Percentiles rank a stretch among this genome's conserved stretches.
phyloP scores from a whole-genome alignment of 1,140 invertebrate species.

The Anagrus nilaparvatae region DNA sequence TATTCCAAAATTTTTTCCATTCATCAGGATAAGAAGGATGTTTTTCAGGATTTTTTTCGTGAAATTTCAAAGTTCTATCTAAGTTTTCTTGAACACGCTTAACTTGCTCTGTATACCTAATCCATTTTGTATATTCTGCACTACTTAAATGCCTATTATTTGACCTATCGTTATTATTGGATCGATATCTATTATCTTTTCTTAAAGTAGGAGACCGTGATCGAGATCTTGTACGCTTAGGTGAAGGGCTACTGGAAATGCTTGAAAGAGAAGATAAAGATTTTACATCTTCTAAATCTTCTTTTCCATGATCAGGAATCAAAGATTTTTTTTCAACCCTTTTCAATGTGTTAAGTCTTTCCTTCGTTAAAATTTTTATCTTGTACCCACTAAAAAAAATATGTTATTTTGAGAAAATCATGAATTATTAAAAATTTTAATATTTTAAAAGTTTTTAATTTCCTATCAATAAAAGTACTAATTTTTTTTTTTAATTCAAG shows the following conservation, averaged over 20 bases:
- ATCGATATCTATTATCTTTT: slow-evolving; percentile 15
- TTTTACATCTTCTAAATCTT: slow-evolving; percentile 33
- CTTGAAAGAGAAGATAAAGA: slow-evolving; percentile 40
- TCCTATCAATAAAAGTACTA: neutral
- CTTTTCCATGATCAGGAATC: slow-evolving; percentile 23
- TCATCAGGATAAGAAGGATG: slow-evolving; percentile 76
- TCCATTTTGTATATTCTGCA: slow-evolving; percentile 42
- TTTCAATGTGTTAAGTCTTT: slow-evolving; percentile 29
- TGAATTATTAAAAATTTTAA: neutral
- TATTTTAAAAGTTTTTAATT: neutral
- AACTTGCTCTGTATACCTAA: slow-evolving; percentile 44
- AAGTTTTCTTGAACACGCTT: slow-evolving; percentile 43
- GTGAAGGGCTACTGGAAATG: slow-evolving; percentile 38
- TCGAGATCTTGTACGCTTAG: slow-evolving; percentile 31
- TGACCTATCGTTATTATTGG: slow-evolving; percentile 24
- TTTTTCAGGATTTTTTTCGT: slow-evolving; percentile 75
- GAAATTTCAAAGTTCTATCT: slow-evolving; percentile 48
- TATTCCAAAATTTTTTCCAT: slow-evolving; percentile 79
- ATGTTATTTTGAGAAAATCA: neutral
- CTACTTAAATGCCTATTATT: slow-evolving; percentile 24
- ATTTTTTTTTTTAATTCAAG: slow-evolving; percentile 9
- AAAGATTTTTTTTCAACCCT: slow-evolving; percentile 25
- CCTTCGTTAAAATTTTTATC: slow-evolving; percentile 37
- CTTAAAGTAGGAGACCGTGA: slow-evolving; percentile 19
- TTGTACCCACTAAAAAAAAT: slow-evolving; percentile 33